Evolutionary conservation across 1,140 invertebrate genomes (phyloP).

Genomic region (Dreissena rostriformis): DNA sequence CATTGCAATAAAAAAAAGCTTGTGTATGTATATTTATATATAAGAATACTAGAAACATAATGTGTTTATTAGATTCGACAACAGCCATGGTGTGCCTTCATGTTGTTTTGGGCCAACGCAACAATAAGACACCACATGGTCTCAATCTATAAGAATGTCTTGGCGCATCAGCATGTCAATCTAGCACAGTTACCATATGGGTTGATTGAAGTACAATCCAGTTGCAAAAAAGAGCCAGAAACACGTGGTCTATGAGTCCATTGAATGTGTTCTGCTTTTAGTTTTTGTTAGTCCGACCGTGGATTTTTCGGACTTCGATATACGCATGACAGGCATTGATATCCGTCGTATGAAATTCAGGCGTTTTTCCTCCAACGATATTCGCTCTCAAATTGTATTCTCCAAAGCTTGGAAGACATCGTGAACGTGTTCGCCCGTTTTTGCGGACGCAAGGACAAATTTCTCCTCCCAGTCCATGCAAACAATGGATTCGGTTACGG

Average conservation of each 20-base stretch:
- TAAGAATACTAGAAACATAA: no score
- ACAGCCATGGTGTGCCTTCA: no score
- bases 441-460: constrained; percentile 28
- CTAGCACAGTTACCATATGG: no score
- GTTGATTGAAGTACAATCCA: no score
- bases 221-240: no score
- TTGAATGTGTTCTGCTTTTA: constrained; percentile 18
- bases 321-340: constrained; percentile 30
- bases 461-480: constrained; percentile 67
- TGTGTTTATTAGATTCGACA: no score
- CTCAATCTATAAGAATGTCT: no score
- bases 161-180: no score
- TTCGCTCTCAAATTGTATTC: constrained; percentile 13
- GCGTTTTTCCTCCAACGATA: constrained; percentile 12
- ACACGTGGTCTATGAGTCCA: background rate
- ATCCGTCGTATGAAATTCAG: constrained; percentile 12
- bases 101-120: no score
- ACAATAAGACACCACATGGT: no score
- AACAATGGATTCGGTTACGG: constrained; percentile 65
- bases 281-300: constrained; percentile 1
- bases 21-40: no score
- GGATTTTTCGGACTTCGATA: constrained; percentile 3
- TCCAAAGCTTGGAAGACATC: constrained; percentile 5
- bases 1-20: no score
- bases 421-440: constrained; percentile 31